phyloP scores from a whole-genome alignment of 2,113 vertebrate genomes.

The Burhinus bistriatus region DNA sequence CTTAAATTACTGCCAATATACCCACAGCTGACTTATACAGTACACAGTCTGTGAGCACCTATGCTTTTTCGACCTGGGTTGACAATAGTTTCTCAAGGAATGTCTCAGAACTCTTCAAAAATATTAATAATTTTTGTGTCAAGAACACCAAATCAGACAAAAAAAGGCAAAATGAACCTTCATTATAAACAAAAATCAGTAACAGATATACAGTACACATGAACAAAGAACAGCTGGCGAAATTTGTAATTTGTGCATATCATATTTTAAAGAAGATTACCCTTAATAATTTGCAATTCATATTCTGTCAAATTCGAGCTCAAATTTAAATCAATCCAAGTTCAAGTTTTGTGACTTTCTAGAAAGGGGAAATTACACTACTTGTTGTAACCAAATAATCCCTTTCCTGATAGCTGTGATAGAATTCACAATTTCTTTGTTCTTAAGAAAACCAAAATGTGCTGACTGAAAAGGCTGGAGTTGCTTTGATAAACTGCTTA shows the following conservation, averaged over 20 bases:
- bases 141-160: not conserved
- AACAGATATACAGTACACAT: not conserved
- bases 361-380: not conserved
- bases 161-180: not conserved
- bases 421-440: slow-evolving; percentile 28
- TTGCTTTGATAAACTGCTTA: slow-evolving; percentile 43
- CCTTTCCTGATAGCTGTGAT: not conserved
- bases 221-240: not conserved
- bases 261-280: not conserved
- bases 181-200: not conserved
- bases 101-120: not conserved
- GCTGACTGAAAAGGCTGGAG: slow-evolving; percentile 17
- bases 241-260: not conserved
- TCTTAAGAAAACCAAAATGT: not conserved
- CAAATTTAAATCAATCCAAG: not conserved
- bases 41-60: not conserved
- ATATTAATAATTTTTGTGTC: not conserved
- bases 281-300: not conserved
- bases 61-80: not conserved
- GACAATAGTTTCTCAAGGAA: not conserved
- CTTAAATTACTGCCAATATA: not conserved
- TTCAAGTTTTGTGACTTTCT: not conserved
- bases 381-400: slow-evolving; percentile 16
- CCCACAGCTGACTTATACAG: not conserved
- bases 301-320: not conserved